phyloP scores from a whole-genome alignment of 2,113 vertebrate genomes.

The Calidris pugnax region DNA sequence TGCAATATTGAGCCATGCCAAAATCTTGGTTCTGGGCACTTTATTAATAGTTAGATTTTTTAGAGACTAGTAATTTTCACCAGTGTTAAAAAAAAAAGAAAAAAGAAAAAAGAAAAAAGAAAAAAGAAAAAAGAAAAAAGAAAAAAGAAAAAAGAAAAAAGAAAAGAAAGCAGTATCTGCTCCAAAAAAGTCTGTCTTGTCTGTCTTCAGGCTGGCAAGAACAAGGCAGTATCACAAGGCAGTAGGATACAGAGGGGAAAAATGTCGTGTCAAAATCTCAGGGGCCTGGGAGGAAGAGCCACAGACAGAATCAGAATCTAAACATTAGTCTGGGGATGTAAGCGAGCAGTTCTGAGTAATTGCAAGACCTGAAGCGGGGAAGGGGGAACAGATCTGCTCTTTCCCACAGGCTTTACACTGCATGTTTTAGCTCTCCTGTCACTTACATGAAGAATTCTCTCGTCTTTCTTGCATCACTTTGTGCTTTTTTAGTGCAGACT shows the following conservation, averaged over 20 bases:
- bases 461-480: neutral
- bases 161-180: neutral
- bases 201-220: neutral
- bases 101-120: neutral
- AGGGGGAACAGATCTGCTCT: neutral
- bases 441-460: neutral
- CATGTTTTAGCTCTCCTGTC: neutral
- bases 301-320: neutral
- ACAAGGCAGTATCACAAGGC: neutral
- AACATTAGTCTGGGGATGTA: neutral
- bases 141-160: neutral
- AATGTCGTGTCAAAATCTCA: neutral
- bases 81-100: neutral
- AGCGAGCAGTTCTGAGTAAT: neutral
- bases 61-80: neutral
- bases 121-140: neutral
- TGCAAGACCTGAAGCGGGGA: neutral
- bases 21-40: neutral
- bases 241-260: neutral
- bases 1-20: neutral
- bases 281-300: neutral
- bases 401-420: neutral
- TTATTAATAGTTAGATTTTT: neutral
- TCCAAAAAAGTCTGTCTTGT: neutral
- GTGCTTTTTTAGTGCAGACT: neutral